Base-by-base conservation (phyloP, 1,140 invertebrate genomes). In the Drosophila busckii region DNA sequence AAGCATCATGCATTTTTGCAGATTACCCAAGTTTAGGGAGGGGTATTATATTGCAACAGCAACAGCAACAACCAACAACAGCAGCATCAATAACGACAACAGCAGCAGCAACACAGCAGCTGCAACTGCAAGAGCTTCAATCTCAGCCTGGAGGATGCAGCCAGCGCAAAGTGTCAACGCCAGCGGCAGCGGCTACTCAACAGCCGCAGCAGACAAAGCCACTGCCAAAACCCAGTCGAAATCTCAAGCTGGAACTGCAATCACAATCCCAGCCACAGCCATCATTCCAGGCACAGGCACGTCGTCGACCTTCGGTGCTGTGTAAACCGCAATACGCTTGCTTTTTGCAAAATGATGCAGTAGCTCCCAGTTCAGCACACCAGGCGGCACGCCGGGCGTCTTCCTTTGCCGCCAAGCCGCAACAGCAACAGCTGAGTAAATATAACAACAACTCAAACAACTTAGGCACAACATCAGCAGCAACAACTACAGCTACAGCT, bases 11-110 rank as follows among this genome's bases (percentile, higher is more conserved):
- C 62, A 82, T 86, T 76, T 84, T 85, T 86, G 65, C 84, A 86
- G 84, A 86, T 86, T 86, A 71, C 84, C 84, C 84, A 86, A 86
- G 60, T 67, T 71, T 86, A 86, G 78, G 58, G 73, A 85, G 58
- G 84, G 84, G 78, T 85, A 85, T 78, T 83, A 85, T 82, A 41
- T 84, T 75, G 70, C 80, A 61, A 73, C 80, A 70, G 58, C 41
- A 31, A 25, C 55, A 42, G 29, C 52, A 61, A 8, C 46, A 52
- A 20, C 40, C 49, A 42, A 40, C 19, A 61, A 23, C 42, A 53
- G 7, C 49, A 29, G 20, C 53, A 45, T 0, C 46, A 32, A 17
- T 44, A 44, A 7, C 31, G 20, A 7, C 45, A 60, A 22, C 37
- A 38, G 20, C 52, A 48, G 22, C 42, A 62, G 15, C 12, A 52